Evolutionary conservation across 2,888 invertebrate genomes (phyloP).

Genomic region (Mesopsocus fuscifrons): DNA sequence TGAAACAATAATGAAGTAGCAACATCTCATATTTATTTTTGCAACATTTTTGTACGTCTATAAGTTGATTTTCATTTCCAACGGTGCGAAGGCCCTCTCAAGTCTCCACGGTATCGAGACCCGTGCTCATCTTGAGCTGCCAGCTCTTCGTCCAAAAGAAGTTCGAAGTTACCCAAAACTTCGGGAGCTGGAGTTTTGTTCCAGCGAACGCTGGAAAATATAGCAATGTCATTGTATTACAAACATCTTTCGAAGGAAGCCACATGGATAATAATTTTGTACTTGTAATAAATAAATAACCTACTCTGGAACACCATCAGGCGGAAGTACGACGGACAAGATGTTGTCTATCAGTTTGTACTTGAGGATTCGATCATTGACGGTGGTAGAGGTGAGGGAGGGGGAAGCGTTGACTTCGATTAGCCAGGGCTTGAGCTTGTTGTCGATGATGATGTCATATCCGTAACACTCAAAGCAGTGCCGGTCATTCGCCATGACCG

Average conservation of each 20-base stretch:
- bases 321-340: slow-evolving; percentile 72
- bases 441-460: slow-evolving; percentile 90
- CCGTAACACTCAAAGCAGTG: slow-evolving; percentile 92
- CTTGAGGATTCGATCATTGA: slow-evolving; percentile 83
- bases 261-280: slow-evolving; percentile 5
- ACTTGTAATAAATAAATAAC: slow-evolving; percentile 18
- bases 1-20: no score
- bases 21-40: no score
- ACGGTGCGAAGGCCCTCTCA: slow-evolving; percentile 8
- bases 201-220: slow-evolving; percentile 47
- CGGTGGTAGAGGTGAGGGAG: slow-evolving; percentile 82
- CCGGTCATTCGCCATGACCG: slow-evolving; percentile 81
- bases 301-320: slow-evolving; percentile 73
- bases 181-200: slow-evolving; percentile 58
- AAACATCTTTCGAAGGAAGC: slow-evolving; percentile 9
- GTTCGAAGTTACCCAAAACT: slow-evolving; percentile 64
- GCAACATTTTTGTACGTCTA: no score
- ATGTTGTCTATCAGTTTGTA: slow-evolving; percentile 88
- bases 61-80: slow-evolving; percentile 12
- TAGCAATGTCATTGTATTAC: slow-evolving; percentile 13
- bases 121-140: slow-evolving; percentile 42
- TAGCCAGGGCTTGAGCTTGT: slow-evolving; percentile 83
- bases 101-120: slow-evolving; percentile 24
- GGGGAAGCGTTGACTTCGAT: slow-evolving; percentile 94
- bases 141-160: slow-evolving; percentile 67